Percentiles rank a stretch among this genome's conserved stretches.
Evolutionary conservation across 2,113 vertebrate genomes (phyloP).

Genomic region (Brachirus orientalis): DNA sequence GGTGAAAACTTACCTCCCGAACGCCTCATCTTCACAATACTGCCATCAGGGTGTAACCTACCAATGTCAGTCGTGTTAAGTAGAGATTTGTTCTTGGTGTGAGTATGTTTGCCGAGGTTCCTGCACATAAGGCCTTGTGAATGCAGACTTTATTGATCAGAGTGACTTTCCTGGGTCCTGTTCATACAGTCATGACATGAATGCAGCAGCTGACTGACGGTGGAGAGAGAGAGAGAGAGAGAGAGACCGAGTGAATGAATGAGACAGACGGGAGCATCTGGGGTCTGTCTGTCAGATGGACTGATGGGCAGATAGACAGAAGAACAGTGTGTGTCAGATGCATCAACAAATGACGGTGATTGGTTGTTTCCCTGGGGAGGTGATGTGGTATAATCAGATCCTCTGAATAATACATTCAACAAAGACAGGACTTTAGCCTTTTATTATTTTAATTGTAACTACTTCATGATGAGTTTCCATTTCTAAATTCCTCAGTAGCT

Average conservation of each 20-base stretch:
- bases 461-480: background rate
- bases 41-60: conserved; percentile 12
- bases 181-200: conserved; percentile 39
- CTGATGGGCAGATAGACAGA: conserved; percentile 39
- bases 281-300: conserved; percentile 45
- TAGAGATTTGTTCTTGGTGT: background rate
- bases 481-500: background rate
- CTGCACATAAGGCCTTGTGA: no score
- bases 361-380: conserved; percentile 18
- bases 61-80: conserved; percentile 25
- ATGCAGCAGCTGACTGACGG: conserved; percentile 44
- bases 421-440: conserved; percentile 5
- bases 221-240: conserved; percentile 12
- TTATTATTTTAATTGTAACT: conserved; percentile 12
- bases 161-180: conserved; percentile 65
- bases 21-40: background rate
- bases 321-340: conserved; percentile 11
- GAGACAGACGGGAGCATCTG: conserved; percentile 42
- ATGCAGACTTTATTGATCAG: conserved; percentile 30
- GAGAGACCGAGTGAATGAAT: background rate
- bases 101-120: no score
- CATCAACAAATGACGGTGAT: conserved; percentile 11
- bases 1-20: background rate
- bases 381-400: conserved; percentile 46
- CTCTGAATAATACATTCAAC: conserved; percentile 46